Percentiles rank a stretch among this genome's conserved stretches.
phyloP scores from a whole-genome alignment of 2,888 invertebrate species.

The Neoascia interrupta region DNA sequence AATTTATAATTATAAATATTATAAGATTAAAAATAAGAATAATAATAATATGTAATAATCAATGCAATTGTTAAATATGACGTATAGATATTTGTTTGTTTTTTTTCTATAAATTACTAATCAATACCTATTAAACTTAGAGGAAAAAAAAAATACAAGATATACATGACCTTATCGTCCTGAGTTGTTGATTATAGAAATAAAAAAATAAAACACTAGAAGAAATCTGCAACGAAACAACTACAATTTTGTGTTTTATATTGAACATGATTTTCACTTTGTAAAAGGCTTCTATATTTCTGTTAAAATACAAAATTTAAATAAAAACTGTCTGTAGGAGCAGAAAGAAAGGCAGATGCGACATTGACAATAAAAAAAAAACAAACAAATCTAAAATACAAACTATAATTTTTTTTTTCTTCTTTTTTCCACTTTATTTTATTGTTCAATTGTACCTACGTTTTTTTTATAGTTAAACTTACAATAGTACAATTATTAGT shows the following conservation, averaged over 20 bases:
- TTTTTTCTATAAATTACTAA: constrained; percentile 11
- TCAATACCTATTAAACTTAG: constrained; percentile 47
- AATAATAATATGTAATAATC: constrained; percentile 53
- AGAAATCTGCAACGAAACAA: constrained; percentile 4
- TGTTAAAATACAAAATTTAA: constrained; percentile 3
- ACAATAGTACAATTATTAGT: constrained; percentile 46
- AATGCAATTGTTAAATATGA: constrained; percentile 46
- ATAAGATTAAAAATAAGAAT: constrained; percentile 48
- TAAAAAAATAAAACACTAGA: constrained; percentile 11
- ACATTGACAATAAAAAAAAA: constrained; percentile 59
- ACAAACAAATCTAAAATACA: constrained; percentile 32
- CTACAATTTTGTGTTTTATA: no score
- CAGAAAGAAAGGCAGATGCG: constrained; percentile 58
- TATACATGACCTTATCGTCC: constrained; percentile 61
- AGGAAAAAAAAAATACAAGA: constrained; percentile 48
- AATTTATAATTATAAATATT: constrained; percentile 48
- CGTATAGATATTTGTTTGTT: constrained; percentile 25
- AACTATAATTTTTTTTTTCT: constrained; percentile 34
- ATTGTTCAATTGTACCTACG: constrained; percentile 39
- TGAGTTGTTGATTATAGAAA: constrained; percentile 39
- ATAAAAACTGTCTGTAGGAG: constrained; percentile 34
- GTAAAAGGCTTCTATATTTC: constrained; percentile 46
- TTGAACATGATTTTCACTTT: no score
- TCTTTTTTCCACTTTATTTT: background rate
- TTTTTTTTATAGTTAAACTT: constrained; percentile 27